Conservation (phyloP, 92 coral and sea anemone species). For the Siderastrea radians region DNA sequence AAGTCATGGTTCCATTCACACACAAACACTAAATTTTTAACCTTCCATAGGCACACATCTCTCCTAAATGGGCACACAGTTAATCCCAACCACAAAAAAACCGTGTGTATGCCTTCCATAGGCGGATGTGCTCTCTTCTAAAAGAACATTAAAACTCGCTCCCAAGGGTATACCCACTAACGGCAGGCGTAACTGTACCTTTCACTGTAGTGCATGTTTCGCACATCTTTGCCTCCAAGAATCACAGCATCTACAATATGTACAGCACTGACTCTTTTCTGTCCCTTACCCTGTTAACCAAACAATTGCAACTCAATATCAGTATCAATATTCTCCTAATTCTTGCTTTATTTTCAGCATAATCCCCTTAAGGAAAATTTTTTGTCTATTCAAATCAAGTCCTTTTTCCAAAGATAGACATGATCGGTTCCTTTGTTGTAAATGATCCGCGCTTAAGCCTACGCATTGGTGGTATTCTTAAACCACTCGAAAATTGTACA, state of each 20-base stretch:
- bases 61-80: too few species aligned
- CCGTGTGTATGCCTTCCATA: too few species aligned
- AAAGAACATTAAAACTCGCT: background rate
- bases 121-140: too few species aligned
- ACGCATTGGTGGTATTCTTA: too few species aligned
- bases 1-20: too few species aligned
- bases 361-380: background rate
- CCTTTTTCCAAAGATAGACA: too few species aligned
- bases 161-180: background rate
- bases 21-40: too few species aligned
- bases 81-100: too few species aligned
- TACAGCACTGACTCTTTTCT: conserved; percentile 84
- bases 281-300: conserved; percentile 86
- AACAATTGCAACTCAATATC: background rate
- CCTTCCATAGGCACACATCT: too few species aligned
- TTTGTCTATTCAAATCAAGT: background rate
- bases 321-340: background rate
- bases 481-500: too few species aligned
- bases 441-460: too few species aligned
- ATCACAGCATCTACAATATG: conserved; percentile 89
- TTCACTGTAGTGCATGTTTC: conserved; percentile 88
- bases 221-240: conserved; percentile 92
- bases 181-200: conserved; percentile 58
- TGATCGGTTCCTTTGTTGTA: too few species aligned
- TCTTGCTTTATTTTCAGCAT: background rate